Evolutionary conservation across 1,140 invertebrate genomes (phyloP), one percentile per base, ranked within the genome.

Genomic region (Steinernema khuongi): DNA sequence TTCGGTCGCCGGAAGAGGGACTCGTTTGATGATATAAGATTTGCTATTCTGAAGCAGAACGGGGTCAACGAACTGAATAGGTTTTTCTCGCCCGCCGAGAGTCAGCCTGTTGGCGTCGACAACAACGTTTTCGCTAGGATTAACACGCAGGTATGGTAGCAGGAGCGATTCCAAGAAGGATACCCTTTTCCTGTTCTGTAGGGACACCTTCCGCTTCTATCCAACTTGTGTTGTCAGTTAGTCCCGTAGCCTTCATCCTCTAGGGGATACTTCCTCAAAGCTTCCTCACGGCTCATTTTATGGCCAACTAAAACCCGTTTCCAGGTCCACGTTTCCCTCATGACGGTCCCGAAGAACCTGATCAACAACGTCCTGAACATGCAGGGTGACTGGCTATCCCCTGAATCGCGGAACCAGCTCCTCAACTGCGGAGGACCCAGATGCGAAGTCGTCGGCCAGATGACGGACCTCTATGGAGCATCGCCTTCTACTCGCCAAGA

Each of bases 381-480:
- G 50, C 50, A 60, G 22, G 50, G 50, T 4, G 4, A 2, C 7
- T 26, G 22, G 11, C 50, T 60, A 7, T 17, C 50, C 4, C 50
- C 22, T 4, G 50, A 60, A 22, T 60, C 50, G 11, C 50, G 50
- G 50, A 60, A 22, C 50, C 68, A 69, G 31, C 68, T 69, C 19
- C 7, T 69, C 22, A 11, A 69, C 33, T 69, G 68, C 33, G 68
- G 68, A 7, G 11, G 26, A 31, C 14, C 68, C 17, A 69, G 26
- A 30, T 69, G 68, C 68, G 68, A 69, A 69, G 68, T 69, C 7
- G 68, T 69, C 68, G 68, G 68, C 4, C 68, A 69, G 33, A 69
- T 69, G 30, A 31, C 11, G 30, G 68, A 69, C 11, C 33, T 69
- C 31, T 69, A 14, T 2, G 11, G 26, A 22, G 11, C 30, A n/a